phyloP scores from a whole-genome alignment of 2,113 vertebrate genomes.

The Bostrychus sinensis region DNA sequence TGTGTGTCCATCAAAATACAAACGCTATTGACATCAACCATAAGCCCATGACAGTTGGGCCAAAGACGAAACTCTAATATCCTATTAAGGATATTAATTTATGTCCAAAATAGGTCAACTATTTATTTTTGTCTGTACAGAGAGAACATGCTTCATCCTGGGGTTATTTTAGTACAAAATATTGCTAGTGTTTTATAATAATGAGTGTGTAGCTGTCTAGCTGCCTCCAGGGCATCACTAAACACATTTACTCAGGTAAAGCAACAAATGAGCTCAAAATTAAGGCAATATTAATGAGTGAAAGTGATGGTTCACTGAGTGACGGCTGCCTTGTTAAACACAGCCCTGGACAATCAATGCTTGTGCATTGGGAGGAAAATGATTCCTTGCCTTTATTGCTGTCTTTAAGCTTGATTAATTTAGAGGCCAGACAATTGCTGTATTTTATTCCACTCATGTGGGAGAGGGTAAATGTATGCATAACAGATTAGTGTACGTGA shows the following conservation, averaged over 20 bases:
- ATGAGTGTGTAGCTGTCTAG: constrained; percentile 25
- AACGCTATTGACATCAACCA: too few species aligned
- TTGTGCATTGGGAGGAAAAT: constrained; percentile 37
- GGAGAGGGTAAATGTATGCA: constrained; percentile 42
- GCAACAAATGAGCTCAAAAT: constrained; percentile 48
- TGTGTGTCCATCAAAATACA: too few species aligned
- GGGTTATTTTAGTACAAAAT: constrained; percentile 29
- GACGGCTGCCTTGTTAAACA: constrained; percentile 49
- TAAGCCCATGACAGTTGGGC: too few species aligned
- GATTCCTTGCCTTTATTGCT: constrained; percentile 40
- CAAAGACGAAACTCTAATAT: too few species aligned
- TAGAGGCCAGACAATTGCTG: constrained; percentile 39
- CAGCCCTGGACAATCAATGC: constrained; percentile 40
- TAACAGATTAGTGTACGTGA: constrained; percentile 33
- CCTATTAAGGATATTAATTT: too few species aligned
- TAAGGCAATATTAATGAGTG: constrained; percentile 48
- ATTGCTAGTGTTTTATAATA: constrained; percentile 24
- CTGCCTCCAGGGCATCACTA: constrained; percentile 28
- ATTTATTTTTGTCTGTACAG: neutral
- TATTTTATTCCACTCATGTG: constrained; percentile 45
- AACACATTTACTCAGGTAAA: constrained; percentile 45
- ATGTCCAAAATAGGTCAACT: too few species aligned
- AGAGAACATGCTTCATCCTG: constrained; percentile 7
- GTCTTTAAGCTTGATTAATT: constrained; percentile 53
- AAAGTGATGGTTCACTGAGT: constrained; percentile 18